Conservation (phyloP, 2,797 vertebrate species). For the Premnoplex brunnescens region DNA sequence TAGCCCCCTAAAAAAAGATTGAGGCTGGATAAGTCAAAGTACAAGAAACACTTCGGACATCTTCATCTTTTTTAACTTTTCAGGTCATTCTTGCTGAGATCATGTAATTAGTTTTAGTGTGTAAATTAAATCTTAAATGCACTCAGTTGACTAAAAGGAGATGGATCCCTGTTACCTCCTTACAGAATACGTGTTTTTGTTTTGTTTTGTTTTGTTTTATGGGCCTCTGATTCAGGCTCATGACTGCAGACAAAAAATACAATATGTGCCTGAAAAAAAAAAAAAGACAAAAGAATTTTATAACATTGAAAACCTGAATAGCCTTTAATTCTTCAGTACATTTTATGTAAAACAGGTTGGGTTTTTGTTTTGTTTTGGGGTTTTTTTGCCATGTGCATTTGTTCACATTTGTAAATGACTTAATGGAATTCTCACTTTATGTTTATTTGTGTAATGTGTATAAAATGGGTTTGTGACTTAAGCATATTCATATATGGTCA, state of each 20-base stretch:
- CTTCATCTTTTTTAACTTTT: slow-evolving; percentile 63
- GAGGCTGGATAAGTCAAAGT: slow-evolving; percentile 51
- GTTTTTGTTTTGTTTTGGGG: slow-evolving; percentile 62
- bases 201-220: slow-evolving; percentile 59
- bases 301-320: slow-evolving; percentile 83
- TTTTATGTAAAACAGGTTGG: slow-evolving; percentile 79
- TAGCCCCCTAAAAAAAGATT: slow-evolving; percentile 22
- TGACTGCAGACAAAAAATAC: slow-evolving; percentile 79
- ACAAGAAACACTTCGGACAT: slow-evolving; percentile 38
- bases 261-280: slow-evolving; percentile 87
- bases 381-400: slow-evolving; percentile 86
- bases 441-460: slow-evolving; percentile 89
- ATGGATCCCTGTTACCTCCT: slow-evolving; percentile 78
- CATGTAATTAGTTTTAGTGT: slow-evolving; percentile 69
- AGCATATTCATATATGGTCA: slow-evolving; percentile 87
- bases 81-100: slow-evolving; percentile 43
- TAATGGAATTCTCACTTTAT: slow-evolving; percentile 85
- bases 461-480: slow-evolving; percentile 88
- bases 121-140: slow-evolving; percentile 74
- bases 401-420: slow-evolving; percentile 88
- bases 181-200: slow-evolving; percentile 49
- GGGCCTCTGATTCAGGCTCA: slow-evolving; percentile 77
- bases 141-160: slow-evolving; percentile 72
- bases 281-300: slow-evolving; percentile 83
- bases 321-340: slow-evolving; percentile 83